Evolutionary conservation across 2,797 vertebrate genomes (phyloP).

Genomic region (Pseudochaenichthys georgianus): DNA sequence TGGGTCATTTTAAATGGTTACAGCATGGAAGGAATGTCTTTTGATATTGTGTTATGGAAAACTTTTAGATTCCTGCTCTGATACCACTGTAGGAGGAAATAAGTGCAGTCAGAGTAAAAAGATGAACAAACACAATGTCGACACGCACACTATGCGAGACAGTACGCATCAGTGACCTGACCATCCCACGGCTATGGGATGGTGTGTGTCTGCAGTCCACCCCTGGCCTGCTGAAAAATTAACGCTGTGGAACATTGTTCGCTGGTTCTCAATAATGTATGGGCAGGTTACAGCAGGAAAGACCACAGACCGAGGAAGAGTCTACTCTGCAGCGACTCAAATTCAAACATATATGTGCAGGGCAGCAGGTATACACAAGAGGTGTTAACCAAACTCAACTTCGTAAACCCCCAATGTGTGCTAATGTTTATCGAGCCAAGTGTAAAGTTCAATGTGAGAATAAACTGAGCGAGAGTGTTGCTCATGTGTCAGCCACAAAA

Average conservation of each 20-base stretch:
- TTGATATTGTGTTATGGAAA: neutral
- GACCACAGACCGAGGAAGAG: slow-evolving; percentile 35
- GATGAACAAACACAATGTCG: slow-evolving; percentile 11
- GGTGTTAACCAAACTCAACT: slow-evolving; percentile 24
- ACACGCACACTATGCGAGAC: slow-evolving; percentile 20
- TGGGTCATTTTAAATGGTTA: neutral
- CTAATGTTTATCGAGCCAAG: neutral
- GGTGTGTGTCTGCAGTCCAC: slow-evolving; percentile 57
- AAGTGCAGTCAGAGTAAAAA: slow-evolving; percentile 36
- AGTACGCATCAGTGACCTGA: slow-evolving; percentile 36
- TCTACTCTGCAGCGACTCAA: neutral
- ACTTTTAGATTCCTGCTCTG: slow-evolving; percentile 1
- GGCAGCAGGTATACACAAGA: neutral
- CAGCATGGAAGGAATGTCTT: neutral
- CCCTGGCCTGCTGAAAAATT: slow-evolving; percentile 71
- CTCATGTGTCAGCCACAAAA: slow-evolving; percentile 31
- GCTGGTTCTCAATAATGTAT: slow-evolving; percentile 70
- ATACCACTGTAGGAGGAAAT: neutral
- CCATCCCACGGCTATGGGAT: slow-evolving; percentile 33
- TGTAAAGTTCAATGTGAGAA: slow-evolving; percentile 24
- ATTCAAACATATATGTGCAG: slow-evolving; percentile 3
- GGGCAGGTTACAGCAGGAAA: slow-evolving; percentile 51
- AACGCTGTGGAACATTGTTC: slow-evolving; percentile 71
- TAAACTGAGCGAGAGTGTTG: slow-evolving; percentile 33
- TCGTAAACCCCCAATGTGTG: neutral